A percentile compares a stretch with the other conserved stretches of the same genome.
phyloP scores from a whole-genome alignment of 1,140 invertebrate genomes.

The Drosophila littoralis region DNA sequence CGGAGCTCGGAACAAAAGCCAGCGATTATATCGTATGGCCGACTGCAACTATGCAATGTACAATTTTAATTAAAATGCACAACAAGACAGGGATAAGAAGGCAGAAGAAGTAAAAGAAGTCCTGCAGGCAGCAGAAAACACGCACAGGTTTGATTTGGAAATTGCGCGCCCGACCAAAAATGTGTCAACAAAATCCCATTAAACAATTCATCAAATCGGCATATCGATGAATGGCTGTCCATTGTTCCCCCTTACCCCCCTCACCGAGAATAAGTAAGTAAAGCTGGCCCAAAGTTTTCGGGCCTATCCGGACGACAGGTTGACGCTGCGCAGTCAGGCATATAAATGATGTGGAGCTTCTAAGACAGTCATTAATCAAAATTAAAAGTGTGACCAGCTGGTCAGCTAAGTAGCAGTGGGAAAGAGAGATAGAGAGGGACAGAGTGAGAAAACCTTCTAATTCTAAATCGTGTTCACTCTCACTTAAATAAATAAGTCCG shows the following conservation, averaged over 20 bases:
- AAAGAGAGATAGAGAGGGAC: not conserved
- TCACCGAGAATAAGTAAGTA: not conserved
- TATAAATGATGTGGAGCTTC: conserved; percentile 72
- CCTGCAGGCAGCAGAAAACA: conserved; percentile 2
- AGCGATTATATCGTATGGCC: conserved; percentile 63
- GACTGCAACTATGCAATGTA: conserved; percentile 57
- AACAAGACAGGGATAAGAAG: conserved; percentile 16
- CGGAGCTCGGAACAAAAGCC: conserved; percentile 47
- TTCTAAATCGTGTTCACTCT: not conserved
- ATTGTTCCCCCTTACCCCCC: not conserved
- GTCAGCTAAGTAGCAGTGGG: not conserved
- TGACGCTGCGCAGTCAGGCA: conserved; percentile 52
- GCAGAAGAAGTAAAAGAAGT: not conserved
- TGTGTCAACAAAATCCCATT: conserved; percentile 65
- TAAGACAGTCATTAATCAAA: conserved; percentile 70
- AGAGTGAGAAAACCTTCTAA: not conserved
- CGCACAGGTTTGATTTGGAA: conserved; percentile 1
- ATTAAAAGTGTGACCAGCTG: conserved; percentile 69
- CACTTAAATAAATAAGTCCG: not conserved
- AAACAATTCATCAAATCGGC: conserved; percentile 69
- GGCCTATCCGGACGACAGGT: conserved; percentile 38
- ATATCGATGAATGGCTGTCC: conserved; percentile 55
- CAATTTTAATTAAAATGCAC: conserved; percentile 79
- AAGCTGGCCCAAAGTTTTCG: conserved; percentile 30
- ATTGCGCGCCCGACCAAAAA: conserved; percentile 14